Base-by-base conservation (phyloP, 1,140 invertebrate genomes). In the Aphis gossypii region DNA sequence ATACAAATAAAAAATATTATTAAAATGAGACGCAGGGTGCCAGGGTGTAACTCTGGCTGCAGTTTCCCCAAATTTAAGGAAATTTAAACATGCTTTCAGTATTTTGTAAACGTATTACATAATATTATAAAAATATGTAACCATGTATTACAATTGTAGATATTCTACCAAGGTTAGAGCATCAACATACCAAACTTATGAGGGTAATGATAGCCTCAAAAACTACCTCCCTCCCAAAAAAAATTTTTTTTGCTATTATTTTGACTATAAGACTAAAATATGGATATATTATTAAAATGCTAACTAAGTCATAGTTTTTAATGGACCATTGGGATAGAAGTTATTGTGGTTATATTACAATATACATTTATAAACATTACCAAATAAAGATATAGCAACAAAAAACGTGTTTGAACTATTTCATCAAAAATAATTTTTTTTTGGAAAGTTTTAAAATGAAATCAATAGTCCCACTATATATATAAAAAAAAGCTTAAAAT, bases 211-310 rank as follows among this genome's bases (percentile, higher is more conserved):
- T n/a, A 30, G 14, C 30, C 3, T n/a, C 0, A 30, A 11, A 30
- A n/a, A 68, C n/a, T 4, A 9, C 5, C 9, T 5, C 3, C 60
- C 25, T 0, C 0, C 11, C 30, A n/a, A 30, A 0, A 68, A 30
- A 30, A 30, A n/a, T 7, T 14, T 2, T 14, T 2, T 41, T 41
- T 1, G 3, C 38, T 41, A 35, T n/a, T n/a, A 68, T 68, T 68
- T 14, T 18, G 30, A 68, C 60, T 68, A 68, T 4, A 1, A 11
- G 14, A 68, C 30, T n/a, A 14, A 68, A n/a, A n/a, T 6, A 18
- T n/a, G 56, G 25, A 60, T 51, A 51, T 1, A 51, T 51, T 18
- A 51, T 18, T 51, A 51, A 51, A 51, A 30, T 60, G 8, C 8
- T 60, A 30, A 0, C 2, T 60, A 60, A 0, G 30, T 7, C 30